These are phyloP conservation scores for Agrotis puta DNA, from an alignment of 2,888 invertebrate genomes.

Conservation along the genomic window DNA sequence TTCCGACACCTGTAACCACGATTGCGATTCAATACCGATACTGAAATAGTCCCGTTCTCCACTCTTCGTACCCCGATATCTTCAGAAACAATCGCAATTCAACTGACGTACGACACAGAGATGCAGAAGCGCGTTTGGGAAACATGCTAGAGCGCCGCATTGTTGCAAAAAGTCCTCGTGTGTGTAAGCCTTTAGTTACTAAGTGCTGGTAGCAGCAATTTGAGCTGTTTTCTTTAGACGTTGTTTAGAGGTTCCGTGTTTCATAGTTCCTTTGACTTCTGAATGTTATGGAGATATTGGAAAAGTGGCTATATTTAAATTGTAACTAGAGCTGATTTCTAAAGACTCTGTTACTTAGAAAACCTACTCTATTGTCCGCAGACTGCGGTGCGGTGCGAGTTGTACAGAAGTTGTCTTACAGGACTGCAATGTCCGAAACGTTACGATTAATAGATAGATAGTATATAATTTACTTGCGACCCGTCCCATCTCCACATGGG, in stretches of 20 bases:
- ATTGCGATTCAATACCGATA: not conserved
- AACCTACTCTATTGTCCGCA: not conserved
- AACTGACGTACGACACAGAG: no score
- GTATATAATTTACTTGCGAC: no score
- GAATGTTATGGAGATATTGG: slow-evolving; percentile 22
- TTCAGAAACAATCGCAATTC: not conserved
- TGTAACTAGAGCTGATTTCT: slow-evolving; percentile 14
- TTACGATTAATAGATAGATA: no score
- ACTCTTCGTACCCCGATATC: not conserved
- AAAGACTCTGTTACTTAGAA: not conserved
- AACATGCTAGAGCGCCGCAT: not conserved
- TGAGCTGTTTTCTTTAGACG: slow-evolving; percentile 11
- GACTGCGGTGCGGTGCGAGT: no score
- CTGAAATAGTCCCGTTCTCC: not conserved
- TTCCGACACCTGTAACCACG: no score
- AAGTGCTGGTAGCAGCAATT: not conserved
- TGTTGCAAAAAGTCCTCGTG: not conserved
- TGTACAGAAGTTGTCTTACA: no score
- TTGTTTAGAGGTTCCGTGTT: slow-evolving; percentile 30
- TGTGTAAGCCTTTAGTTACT: not conserved
- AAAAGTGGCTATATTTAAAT: not conserved
- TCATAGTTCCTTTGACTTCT: not conserved
- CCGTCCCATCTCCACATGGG: no score
- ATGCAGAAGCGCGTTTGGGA: not conserved
- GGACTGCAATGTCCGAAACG: no score